Evolutionary conservation across 1,140 invertebrate species (phyloP).

Genomic region (Drosophila tani): DNA sequence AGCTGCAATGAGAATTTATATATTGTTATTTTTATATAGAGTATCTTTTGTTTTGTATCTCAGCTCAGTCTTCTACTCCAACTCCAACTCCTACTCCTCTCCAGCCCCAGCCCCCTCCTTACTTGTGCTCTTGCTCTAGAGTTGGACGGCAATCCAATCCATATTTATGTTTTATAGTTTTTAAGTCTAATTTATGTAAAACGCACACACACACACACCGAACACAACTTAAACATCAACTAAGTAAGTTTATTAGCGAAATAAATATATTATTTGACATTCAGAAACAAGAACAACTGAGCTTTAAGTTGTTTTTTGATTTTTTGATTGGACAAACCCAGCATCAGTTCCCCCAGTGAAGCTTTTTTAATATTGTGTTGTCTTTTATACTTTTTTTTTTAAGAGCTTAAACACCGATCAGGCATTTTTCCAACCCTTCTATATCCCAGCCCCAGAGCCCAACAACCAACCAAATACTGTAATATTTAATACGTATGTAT

Average conservation of each 20-base stretch:
- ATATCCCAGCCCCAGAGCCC: slow-evolving; percentile 26
- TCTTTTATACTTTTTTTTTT: slow-evolving; percentile 22
- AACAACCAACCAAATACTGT: slow-evolving; percentile 64
- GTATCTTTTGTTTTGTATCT: slow-evolving; percentile 32
- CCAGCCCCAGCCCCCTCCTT: neutral
- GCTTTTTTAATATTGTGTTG: slow-evolving; percentile 38
- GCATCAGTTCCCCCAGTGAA: slow-evolving; percentile 37
- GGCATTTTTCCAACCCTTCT: slow-evolving; percentile 27
- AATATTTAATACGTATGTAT: slow-evolving; percentile 80
- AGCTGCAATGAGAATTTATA: slow-evolving; percentile 63
- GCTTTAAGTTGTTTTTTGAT: slow-evolving; percentile 44
- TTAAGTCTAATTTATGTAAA: slow-evolving; percentile 77
- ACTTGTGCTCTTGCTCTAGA: slow-evolving; percentile 61
- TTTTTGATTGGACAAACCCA: slow-evolving; percentile 17
- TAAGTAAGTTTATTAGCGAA: slow-evolving; percentile 81
- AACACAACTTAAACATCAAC: slow-evolving; percentile 56
- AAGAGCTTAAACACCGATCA: slow-evolving; percentile 13
- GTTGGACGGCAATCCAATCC: slow-evolving; percentile 55
- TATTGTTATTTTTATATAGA: slow-evolving; percentile 44
- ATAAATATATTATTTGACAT: slow-evolving; percentile 70
- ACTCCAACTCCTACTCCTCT: slow-evolving; percentile 1
- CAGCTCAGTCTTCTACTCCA: slow-evolving; percentile 24
- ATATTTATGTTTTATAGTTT: slow-evolving; percentile 79
- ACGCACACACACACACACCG: slow-evolving; percentile 28
- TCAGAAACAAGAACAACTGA: slow-evolving; percentile 28